Evolutionary conservation across 2,888 invertebrate genomes (phyloP).

Genomic region (Mesorhabditis sp.): DNA sequence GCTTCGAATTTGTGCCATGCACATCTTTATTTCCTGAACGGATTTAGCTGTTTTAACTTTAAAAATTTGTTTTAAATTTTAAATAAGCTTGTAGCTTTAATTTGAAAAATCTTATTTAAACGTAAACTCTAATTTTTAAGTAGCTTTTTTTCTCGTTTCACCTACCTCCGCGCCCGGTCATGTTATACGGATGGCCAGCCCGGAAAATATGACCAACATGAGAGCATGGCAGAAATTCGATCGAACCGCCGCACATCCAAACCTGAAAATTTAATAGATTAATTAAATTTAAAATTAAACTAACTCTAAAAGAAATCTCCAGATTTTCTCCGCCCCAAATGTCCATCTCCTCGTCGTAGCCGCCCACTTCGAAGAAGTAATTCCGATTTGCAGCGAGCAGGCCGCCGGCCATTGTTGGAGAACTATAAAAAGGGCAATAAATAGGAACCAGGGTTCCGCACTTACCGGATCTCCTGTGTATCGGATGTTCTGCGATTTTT

Average conservation of each 20-base stretch:
- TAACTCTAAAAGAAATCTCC: slow-evolving; percentile 91
- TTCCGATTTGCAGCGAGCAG: slow-evolving; percentile 85
- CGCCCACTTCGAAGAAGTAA: slow-evolving; percentile 82
- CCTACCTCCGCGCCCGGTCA: slow-evolving; percentile 49
- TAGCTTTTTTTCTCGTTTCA: not conserved
- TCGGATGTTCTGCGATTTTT: slow-evolving; percentile 60
- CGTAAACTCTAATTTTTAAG: not conserved
- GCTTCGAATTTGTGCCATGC: slow-evolving; percentile 90
- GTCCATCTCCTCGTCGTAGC: slow-evolving; percentile 83
- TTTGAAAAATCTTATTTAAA: not conserved
- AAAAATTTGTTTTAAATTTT: not conserved
- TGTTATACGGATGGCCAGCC: slow-evolving; percentile 80
- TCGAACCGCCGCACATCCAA: slow-evolving; percentile 80
- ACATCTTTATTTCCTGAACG: slow-evolving; percentile 67
- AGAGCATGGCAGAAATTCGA: slow-evolving; percentile 91
- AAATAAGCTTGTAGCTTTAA: slow-evolving; percentile 3
- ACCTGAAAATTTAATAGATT: slow-evolving; percentile 65
- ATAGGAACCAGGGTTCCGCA: not conserved
- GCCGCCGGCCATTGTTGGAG: slow-evolving; percentile 98
- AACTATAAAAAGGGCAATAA: slow-evolving; percentile 59
- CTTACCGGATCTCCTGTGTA: slow-evolving; percentile 32
- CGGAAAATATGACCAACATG: slow-evolving; percentile 88
- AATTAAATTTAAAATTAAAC: slow-evolving; percentile 53
- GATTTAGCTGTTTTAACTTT: slow-evolving; percentile 18
- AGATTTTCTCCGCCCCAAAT: slow-evolving; percentile 98